Percentiles rank a stretch among this genome's conserved stretches.
phyloP scores from a whole-genome alignment of 1,140 invertebrate genomes.

The Ladona fulva region DNA sequence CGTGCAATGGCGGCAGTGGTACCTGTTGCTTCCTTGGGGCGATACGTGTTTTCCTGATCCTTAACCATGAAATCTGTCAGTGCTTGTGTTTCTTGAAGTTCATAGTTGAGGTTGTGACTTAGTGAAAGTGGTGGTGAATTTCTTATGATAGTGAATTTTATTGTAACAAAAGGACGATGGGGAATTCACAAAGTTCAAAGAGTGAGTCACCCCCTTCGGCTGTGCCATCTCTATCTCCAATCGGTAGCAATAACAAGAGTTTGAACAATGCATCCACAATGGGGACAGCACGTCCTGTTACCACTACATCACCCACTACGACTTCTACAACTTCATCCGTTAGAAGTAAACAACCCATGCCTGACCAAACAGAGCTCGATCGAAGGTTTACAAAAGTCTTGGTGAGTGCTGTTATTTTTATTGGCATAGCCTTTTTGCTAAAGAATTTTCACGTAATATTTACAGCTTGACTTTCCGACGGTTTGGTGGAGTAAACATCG shows the following conservation, averaged over 20 bases:
- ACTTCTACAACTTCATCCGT: slow-evolving; percentile 32
- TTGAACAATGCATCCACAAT: slow-evolving; percentile 12
- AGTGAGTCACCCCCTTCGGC: slow-evolving; percentile 11
- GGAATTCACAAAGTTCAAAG: slow-evolving; percentile 13
- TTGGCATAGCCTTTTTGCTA: background rate
- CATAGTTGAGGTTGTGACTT: background rate
- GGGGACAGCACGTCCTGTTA: background rate
- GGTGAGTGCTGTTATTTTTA: slow-evolving; percentile 51
- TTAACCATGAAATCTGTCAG: background rate
- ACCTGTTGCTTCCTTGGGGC: background rate
- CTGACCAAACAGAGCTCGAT: slow-evolving; percentile 78
- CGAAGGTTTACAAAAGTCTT: slow-evolving; percentile 88
- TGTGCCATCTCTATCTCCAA: background rate
- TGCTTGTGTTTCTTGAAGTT: background rate
- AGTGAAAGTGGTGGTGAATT: slow-evolving; percentile 1
- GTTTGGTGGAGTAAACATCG: too few relatives aligned
- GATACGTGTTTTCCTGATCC: background rate
- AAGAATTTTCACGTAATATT: background rate
- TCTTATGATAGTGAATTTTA: background rate
- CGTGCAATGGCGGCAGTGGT: background rate
- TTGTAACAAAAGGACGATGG: slow-evolving; percentile 1
- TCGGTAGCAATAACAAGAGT: background rate
- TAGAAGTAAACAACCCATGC: slow-evolving; percentile 72
- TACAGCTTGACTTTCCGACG: too few relatives aligned
- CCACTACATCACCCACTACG: background rate